phyloP scores from a whole-genome alignment of 2,888 invertebrate species.

The Lysandra coridon region DNA sequence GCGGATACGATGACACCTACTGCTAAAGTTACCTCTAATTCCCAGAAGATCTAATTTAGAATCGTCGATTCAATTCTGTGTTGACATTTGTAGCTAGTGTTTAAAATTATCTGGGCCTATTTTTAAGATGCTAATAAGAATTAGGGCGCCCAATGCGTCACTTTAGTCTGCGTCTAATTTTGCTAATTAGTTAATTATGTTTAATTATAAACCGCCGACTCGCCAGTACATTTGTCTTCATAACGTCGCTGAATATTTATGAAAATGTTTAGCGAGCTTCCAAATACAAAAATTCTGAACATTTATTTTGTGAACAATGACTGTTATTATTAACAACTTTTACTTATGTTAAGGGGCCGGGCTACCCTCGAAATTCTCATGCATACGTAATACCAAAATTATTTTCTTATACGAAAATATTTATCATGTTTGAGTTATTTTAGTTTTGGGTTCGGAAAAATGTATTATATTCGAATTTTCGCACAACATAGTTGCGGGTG shows the following conservation, averaged over 20 bases:
- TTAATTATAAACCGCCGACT: slow-evolving; percentile 4
- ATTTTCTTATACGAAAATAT: no score
- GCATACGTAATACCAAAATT: no score
- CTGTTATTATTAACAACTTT: not conserved
- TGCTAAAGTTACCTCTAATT: not conserved
- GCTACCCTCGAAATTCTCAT: no score
- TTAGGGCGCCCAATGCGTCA: slow-evolving; percentile 60
- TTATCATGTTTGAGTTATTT: no score
- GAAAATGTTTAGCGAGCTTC: not conserved
- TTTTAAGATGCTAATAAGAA: slow-evolving; percentile 64
- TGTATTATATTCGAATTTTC: no score
- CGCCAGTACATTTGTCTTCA: slow-evolving; percentile 10
- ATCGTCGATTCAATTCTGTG: not conserved
- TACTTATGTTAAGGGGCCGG: not conserved
- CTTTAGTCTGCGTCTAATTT: slow-evolving; percentile 35
- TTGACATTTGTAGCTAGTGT: slow-evolving; percentile 50
- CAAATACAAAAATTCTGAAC: not conserved
- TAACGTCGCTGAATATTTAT: slow-evolving; percentile 4
- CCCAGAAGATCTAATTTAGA: not conserved
- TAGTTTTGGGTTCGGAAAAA: no score
- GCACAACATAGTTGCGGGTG: no score
- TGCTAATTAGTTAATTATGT: slow-evolving; percentile 27
- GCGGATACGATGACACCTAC: no score
- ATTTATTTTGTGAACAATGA: not conserved
- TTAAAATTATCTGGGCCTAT: slow-evolving; percentile 70